Base-by-base conservation (phyloP, 2,888 invertebrate genomes). In the Alloplasta piceator region DNA sequence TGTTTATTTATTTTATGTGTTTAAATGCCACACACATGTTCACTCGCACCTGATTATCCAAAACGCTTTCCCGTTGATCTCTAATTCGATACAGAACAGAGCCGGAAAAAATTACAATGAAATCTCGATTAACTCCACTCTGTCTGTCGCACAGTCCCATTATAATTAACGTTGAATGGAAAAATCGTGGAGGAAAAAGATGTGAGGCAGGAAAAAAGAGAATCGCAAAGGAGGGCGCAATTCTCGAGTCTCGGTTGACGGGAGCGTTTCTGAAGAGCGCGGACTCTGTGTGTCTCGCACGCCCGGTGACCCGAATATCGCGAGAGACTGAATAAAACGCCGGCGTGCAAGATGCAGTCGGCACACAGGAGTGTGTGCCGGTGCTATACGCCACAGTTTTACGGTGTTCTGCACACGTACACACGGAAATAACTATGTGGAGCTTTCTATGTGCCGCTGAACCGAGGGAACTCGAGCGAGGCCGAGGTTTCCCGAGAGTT, bases 391-490 rank as follows among this genome's bases (percentile, higher is more conserved):
- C n/a, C 7, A 12, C 12, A 10, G 36, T 12, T 6, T 61, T 50
- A 39, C n/a, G 36, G 39, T 55, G 39, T 58, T 26, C 63, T 68
- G 68, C 66, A 66, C n/a, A 61, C 78, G 64, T 26, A 26, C 26
- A 26, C 82, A 82, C 64, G 26, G 26, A 26, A 26, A 26, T 26
- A 26, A 2, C 26, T 26, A 26, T 26, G 26, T 73, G 75, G 26
- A 50, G 48, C 56, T 55, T 56, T 48, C 60, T 73, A 70, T 72
- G 50, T 48, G 50, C 48, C 82, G 68, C 52, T 52, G 12, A 12
- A 82, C 84, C 89, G 88, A 88, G 84, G 80, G 71, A 82, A 74
- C 84, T 85, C 89, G 88, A 88, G 78, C 80, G 78, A 79, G 84
- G 78, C 88, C 89, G 89, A 89, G 80, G 67, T 83, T 84, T 84